Evolutionary conservation across 1,140 invertebrate genomes (phyloP).

Genomic region (Caenorhabditis brenneri): DNA sequence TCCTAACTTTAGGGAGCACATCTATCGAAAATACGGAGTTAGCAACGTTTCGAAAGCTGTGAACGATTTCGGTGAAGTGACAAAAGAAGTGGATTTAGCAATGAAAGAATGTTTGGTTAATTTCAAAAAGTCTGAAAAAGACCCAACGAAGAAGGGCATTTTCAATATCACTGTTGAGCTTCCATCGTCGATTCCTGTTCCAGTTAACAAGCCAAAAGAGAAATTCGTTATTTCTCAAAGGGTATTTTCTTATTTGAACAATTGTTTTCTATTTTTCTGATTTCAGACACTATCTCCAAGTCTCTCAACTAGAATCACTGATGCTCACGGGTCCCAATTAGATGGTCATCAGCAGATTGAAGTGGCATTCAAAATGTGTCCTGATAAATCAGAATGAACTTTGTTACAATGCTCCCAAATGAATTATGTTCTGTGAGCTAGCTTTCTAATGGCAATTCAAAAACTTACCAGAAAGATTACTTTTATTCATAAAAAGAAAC

Average conservation of each 20-base stretch:
- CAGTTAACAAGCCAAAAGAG: neutral
- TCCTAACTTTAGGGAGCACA: neutral
- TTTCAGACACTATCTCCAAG: neutral
- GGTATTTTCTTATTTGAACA: neutral
- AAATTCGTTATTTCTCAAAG: neutral
- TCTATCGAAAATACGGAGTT: neutral
- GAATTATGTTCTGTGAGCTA: too few relatives aligned
- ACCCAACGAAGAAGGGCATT: neutral
- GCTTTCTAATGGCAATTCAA: too few relatives aligned
- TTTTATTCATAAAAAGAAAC: too few relatives aligned
- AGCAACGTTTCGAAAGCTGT: neutral
- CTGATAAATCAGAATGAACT: neutral
- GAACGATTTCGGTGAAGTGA: neutral
- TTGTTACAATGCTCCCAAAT: neutral
- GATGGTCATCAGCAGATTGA: neutral
- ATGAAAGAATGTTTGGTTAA: neutral
- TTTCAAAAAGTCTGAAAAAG: neutral
- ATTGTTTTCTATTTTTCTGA: neutral
- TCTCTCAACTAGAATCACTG: neutral
- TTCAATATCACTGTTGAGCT: neutral
- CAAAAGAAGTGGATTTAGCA: constrained; percentile 3
- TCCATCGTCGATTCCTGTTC: neutral
- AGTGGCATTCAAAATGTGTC: neutral
- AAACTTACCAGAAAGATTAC: too few relatives aligned
- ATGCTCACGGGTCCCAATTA: neutral